Percentiles rank a stretch among this genome's conserved stretches.
Conservation (phyloP, 2,888 invertebrate genomes). For the Mythimna pallens region DNA sequence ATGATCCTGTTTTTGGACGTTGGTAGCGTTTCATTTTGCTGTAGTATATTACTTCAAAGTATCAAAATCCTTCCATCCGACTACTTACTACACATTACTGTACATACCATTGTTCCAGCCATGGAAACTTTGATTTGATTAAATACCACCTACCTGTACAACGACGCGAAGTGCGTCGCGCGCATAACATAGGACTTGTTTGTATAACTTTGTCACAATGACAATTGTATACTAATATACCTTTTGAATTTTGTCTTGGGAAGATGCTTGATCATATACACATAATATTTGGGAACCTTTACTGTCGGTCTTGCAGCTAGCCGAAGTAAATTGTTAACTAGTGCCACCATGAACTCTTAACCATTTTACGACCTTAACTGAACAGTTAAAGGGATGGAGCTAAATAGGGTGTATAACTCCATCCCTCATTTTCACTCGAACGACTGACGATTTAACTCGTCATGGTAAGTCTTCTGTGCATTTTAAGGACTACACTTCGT, state of each 20-base stretch:
- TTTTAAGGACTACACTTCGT: no score
- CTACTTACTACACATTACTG: slow-evolving; percentile 28
- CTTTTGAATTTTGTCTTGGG: slow-evolving; percentile 27
- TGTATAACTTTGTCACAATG: slow-evolving; percentile 54
- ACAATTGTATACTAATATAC: slow-evolving; percentile 12
- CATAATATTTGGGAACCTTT: slow-evolving; percentile 4
- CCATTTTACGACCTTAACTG: no score
- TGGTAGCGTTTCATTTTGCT: no score
- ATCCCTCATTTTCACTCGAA: no score
- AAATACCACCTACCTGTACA: slow-evolving; percentile 26
- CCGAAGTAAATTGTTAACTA: background rate
- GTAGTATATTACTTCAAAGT: slow-evolving; percentile 15
- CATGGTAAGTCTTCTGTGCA: no score
- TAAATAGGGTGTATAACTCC: no score
- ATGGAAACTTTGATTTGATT: slow-evolving; percentile 58
- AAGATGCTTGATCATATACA: slow-evolving; percentile 5
- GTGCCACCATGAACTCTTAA: no score
- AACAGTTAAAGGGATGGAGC: no score
- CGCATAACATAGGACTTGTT: slow-evolving; percentile 40
- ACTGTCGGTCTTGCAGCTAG: no score
- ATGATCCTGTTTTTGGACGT: no score
- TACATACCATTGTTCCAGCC: slow-evolving; percentile 60
- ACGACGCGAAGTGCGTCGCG: slow-evolving; percentile 25
- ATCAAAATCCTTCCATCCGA: slow-evolving; percentile 43
- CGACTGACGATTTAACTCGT: no score